These are phyloP conservation scores for Anguilla japonica DNA, from an alignment of 2,113 vertebrate genomes.

Conservation along the genomic window DNA sequence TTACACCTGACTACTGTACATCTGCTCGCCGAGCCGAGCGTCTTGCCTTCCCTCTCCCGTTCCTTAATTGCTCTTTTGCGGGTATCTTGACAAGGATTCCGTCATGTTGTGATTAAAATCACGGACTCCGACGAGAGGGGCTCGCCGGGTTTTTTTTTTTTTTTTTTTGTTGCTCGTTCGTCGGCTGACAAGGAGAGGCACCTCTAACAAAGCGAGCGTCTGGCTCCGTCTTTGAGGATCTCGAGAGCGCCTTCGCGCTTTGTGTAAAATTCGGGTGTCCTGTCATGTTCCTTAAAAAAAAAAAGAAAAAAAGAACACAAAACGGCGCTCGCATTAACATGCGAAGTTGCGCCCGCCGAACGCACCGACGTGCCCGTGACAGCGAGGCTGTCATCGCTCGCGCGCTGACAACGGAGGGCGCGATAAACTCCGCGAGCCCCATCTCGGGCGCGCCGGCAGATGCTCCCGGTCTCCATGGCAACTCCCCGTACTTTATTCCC, in stretches of 20 bases:
- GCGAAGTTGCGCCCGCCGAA: neutral
- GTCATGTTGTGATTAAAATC: neutral
- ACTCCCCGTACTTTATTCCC: conserved; percentile 29
- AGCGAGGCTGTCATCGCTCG: neutral
- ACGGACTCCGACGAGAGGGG: neutral
- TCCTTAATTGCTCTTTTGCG: conserved; percentile 32
- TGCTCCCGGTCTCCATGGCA: conserved; percentile 43
- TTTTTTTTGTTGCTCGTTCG: no score
- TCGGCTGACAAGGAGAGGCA: neutral
- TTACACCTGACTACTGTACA: conserved; percentile 35
- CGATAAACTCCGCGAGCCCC: neutral
- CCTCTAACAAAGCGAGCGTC: neutral
- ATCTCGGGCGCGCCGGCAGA: neutral
- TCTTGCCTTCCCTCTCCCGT: neutral
- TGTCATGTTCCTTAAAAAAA: conserved; percentile 20
- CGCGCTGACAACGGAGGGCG: neutral
- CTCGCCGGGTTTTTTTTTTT: neutral
- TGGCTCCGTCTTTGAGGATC: neutral
- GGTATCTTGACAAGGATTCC: neutral
- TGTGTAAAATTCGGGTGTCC: conserved; percentile 20
- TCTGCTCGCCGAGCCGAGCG: conserved; percentile 5
- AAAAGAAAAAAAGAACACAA: neutral
- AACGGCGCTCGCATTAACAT: neutral
- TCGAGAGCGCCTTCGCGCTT: neutral
- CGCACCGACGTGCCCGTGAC: neutral